phyloP scores from a whole-genome alignment of 2,888 invertebrate species.

The Pammene fasciana region DNA sequence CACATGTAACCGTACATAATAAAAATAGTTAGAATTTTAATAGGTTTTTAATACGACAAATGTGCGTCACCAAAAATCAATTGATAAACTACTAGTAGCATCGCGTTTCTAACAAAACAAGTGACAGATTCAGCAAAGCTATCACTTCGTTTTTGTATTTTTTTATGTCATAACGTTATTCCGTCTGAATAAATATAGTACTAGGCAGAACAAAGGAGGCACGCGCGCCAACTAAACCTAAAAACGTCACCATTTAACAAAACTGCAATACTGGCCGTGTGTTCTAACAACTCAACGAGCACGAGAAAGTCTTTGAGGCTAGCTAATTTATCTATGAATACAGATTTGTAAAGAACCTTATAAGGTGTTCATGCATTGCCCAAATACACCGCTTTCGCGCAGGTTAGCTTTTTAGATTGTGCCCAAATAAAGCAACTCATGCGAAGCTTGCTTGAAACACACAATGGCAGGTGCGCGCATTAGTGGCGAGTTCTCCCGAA shows the following conservation, averaged over 20 bases:
- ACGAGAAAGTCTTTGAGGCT: background rate
- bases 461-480: too few relatives aligned
- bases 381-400: too few relatives aligned
- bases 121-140: slow-evolving; percentile 17
- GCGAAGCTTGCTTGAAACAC: too few relatives aligned
- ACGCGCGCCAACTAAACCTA: slow-evolving; percentile 47
- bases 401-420: too few relatives aligned
- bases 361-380: too few relatives aligned
- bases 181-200: slow-evolving; percentile 56
- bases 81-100: background rate
- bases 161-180: slow-evolving; percentile 58
- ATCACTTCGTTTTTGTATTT: slow-evolving; percentile 35
- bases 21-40: too few relatives aligned
- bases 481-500: too few relatives aligned
- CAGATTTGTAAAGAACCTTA: too few relatives aligned
- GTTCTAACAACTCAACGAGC: background rate
- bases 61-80: slow-evolving; percentile 1
- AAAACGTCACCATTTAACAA: slow-evolving; percentile 52
- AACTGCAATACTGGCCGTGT: slow-evolving; percentile 43
- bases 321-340: background rate
- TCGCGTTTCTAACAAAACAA: slow-evolving; percentile 23
- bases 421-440: too few relatives aligned
- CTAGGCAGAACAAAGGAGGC: slow-evolving; percentile 58
- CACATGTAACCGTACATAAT: too few relatives aligned
- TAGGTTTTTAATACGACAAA: background rate